Evolutionary conservation across 1,140 invertebrate species (phyloP), one percentile per base, ranked within the genome.

Genomic region (Arctopsyche grandis): DNA sequence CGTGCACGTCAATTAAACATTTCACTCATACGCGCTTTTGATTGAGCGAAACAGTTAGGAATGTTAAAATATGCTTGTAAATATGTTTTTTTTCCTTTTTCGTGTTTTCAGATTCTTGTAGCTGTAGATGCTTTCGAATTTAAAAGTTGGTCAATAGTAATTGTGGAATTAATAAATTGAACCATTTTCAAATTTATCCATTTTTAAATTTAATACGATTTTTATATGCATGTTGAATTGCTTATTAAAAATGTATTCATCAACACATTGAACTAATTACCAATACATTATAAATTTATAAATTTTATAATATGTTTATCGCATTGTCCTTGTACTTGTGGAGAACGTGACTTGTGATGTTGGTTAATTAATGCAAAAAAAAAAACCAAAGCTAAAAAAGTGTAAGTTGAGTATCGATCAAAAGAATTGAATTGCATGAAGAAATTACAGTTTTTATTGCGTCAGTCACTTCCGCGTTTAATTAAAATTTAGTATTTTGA

Each of bases 401-500:
- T 9, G 21, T 19, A 60, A 60, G 9, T 19, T 69, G 24, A 12
- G 3, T 44, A 69, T 29, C 66, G 16, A 60, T 44, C 66, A 44
- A 3, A 5, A 69, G 38, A 69, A 38, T 38, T 38, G 29, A 38
- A 38, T 52, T 19, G 48, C 24, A 74, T 74, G 71, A 74, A 24
- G 46, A 74, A 74, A 74, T 56, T 74, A 16, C 9, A 16, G 22
- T 26, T 56, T 26, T 26, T 52, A 56, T 74, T 74, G 71, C 71
- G 44, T 74, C 71, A 74, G 16, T 56, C 48, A 48, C 24, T 56
- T 71, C 69, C 69, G 69, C 19, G 38, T 71, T 24, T 69, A 69
- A 69, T 69, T 69, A 69, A 60, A 38, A 38, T 38, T 4, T 38
- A 38, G n/a, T n/a, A 56, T 56, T 66, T 66, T 21, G 21, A 66